Base-by-base conservation (phyloP, 1,140 invertebrate species). In the Lucilia cuprina region DNA sequence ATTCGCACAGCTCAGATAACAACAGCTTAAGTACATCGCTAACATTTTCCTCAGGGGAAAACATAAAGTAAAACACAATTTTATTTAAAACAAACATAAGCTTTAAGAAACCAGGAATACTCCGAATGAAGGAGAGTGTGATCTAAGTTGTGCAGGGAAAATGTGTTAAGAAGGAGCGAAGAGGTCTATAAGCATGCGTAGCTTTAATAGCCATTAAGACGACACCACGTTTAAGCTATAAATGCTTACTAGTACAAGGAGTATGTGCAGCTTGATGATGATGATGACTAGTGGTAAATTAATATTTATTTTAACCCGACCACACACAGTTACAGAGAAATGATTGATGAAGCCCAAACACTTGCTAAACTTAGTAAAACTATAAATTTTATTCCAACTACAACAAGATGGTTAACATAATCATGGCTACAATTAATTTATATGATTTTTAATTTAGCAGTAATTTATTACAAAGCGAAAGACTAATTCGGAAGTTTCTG, bases 1-100 rank as follows among this genome's bases (percentile, higher is more conserved):
- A n/a, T n/a, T n/a, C n/a, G n/a, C n/a, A n/a, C n/a, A n/a, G 21
- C 65, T 70, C 65, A 70, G 65, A 70, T 70, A 70, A 70, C 65
- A 60, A 14, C 55, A 60, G n/a, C 55, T 17, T 14, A 41, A 41
- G 35, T 60, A 21, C n/a, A n/a, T n/a, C 65, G 65, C n/a, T 19
- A 70, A 21, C 65, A 70, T 21, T 21, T 70, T 70, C n/a, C 65
- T 17, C 19, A 10, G 19, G 19, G 65, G 65, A 60, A 60, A 60
- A 60, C 55, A 41, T 41, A 14, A 13, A n/a, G n/a, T n/a, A 60
- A 17, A 60, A 13, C n/a, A 21, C 5, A 70, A 70, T 19, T 21
- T 21, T 21, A 5, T 19, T 19, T 21, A 70, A 70, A 21, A 21
- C 19, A 70, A 21, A 70, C n/a, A 70, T 8, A 21, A 70, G 5